Evolutionary conservation across 2,113 vertebrate genomes (phyloP).

Genomic region (Catharus fuscescens): DNA sequence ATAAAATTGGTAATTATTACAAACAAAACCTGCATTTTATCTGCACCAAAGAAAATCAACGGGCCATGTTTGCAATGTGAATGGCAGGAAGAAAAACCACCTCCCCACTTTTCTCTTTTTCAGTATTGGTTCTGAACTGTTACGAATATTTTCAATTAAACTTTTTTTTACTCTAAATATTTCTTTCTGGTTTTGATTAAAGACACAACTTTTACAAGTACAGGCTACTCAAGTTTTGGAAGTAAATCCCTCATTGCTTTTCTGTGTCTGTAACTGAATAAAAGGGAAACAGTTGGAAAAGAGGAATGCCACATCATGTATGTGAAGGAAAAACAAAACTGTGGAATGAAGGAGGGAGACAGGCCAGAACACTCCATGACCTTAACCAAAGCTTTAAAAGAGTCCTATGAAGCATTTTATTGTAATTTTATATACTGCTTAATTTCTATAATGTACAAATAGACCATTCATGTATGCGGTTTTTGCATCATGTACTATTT

Average conservation of each 20-base stretch:
- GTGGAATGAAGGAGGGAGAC: not conserved
- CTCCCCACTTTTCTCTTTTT: not conserved
- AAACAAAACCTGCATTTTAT: not conserved
- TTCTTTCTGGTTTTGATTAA: not conserved
- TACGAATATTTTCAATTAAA: not conserved
- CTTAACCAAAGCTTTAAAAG: not conserved
- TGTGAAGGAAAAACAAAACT: not conserved
- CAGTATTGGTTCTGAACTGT: not conserved
- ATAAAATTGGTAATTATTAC: slow-evolving; percentile 17
- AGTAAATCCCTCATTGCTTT: not conserved
- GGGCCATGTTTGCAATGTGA: not conserved
- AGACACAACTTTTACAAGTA: not conserved
- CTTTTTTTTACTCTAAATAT: not conserved
- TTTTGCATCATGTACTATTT: slow-evolving; percentile 66
- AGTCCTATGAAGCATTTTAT: slow-evolving; percentile 67
- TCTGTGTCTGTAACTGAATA: not conserved
- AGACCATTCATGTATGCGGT: not conserved
- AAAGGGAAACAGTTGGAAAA: not conserved
- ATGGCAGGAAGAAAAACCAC: not conserved
- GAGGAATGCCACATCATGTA: not conserved
- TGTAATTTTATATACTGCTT: slow-evolving; percentile 65
- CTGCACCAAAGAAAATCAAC: not conserved
- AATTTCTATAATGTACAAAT: slow-evolving; percentile 73
- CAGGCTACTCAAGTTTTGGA: not conserved
- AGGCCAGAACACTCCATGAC: not conserved